Evolutionary conservation across 2,888 invertebrate genomes (phyloP).

Genomic region (Mythimna impura): DNA sequence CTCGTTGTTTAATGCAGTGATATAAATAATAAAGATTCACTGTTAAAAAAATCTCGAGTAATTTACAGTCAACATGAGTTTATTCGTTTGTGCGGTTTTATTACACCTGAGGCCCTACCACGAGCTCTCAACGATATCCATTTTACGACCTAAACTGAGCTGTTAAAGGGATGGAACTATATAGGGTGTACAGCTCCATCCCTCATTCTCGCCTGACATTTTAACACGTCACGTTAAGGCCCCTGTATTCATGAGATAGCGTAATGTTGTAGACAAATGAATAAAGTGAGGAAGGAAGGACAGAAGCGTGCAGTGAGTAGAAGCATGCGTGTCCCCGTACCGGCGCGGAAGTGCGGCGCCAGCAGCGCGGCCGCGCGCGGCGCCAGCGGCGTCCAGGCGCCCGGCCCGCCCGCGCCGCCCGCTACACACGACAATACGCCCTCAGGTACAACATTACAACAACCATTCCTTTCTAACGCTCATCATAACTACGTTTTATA

Average conservation of each 20-base stretch:
- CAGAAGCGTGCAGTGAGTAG: background rate
- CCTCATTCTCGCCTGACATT: too few species aligned
- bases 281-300: background rate
- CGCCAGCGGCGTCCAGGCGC: constrained; percentile 66
- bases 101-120: too few species aligned
- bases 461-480: background rate
- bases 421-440: background rate
- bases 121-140: too few species aligned
- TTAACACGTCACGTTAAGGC: too few species aligned
- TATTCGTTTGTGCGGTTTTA: too few species aligned
- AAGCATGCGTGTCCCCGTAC: constrained; percentile 62
- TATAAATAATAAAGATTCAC: background rate
- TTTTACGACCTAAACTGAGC: too few species aligned
- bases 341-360: constrained; percentile 78
- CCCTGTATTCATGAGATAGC: background rate
- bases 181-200: too few species aligned
- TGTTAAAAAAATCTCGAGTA: background rate
- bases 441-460: background rate
- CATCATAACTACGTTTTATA: background rate
- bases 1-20: background rate
- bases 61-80: background rate
- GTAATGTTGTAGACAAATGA: background rate
- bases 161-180: too few species aligned
- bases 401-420: constrained; percentile 24
- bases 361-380: constrained; percentile 65